Conservation (phyloP, 2,113 vertebrate species). For the Tretioscincus oriximinensis region DNA sequence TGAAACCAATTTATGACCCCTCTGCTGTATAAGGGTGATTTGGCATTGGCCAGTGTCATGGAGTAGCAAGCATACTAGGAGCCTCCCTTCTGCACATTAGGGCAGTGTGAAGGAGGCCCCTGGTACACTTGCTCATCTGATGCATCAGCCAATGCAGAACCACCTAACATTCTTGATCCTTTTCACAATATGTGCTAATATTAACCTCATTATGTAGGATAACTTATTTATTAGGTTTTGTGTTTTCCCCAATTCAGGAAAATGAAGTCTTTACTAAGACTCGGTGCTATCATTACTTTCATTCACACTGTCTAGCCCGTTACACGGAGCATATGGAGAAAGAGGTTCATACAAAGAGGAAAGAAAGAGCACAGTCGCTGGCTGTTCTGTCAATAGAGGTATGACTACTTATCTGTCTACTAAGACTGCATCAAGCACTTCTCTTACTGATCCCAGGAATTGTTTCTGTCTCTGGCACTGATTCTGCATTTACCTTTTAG, state of each 20-base stretch:
- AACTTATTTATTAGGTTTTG: neutral
- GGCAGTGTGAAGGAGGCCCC: too few species aligned
- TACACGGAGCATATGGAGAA: conserved; percentile 87
- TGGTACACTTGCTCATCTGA: too few species aligned
- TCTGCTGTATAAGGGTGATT: neutral
- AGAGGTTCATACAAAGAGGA: conserved; percentile 80
- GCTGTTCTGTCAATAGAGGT: conserved; percentile 54
- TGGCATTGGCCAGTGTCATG: too few species aligned
- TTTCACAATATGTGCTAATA: neutral
- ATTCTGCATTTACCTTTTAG: too few species aligned
- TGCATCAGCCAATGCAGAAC: too few species aligned
- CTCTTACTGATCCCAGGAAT: neutral
- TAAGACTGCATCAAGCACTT: neutral
- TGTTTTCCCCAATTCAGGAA: conserved; percentile 72
- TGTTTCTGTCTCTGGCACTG: neutral
- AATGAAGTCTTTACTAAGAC: conserved; percentile 92
- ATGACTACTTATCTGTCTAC: accelerated
- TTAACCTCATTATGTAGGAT: neutral
- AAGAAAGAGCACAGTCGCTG: conserved; percentile 79
- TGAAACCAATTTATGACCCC: neutral
- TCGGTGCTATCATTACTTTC: conserved; percentile 94
- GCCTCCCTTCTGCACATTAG: too few species aligned
- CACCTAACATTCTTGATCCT: neutral
- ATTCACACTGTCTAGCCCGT: conserved; percentile 92
- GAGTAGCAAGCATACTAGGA: too few species aligned